A percentile compares a stretch with the other conserved stretches of the same genome.
Conservation (phyloP, 2,888 invertebrate species). For the Tenthredo notha region DNA sequence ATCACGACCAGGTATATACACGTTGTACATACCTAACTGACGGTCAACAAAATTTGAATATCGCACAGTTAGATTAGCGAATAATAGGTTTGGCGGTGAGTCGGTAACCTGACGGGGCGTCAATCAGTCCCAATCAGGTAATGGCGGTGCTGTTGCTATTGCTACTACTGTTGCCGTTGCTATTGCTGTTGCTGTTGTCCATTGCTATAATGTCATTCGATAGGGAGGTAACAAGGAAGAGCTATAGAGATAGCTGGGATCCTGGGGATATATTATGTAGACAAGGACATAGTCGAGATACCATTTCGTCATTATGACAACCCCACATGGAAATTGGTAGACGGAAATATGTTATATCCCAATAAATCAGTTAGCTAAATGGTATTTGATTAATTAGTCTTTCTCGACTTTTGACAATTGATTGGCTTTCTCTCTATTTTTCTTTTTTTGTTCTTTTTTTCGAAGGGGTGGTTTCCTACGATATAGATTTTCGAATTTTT, state of each 20-base stretch:
- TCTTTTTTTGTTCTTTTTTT: neutral
- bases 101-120: conserved; percentile 74
- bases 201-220: neutral
- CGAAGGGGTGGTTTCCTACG: too few species aligned
- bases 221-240: conserved; percentile 56
- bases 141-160: conserved; percentile 58
- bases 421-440: neutral
- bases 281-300: conserved; percentile 55
- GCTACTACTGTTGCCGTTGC: neutral
- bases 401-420: neutral
- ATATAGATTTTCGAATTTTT: too few species aligned
- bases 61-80: conserved; percentile 64
- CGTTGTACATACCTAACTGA: neutral
- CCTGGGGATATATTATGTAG: conserved; percentile 43
- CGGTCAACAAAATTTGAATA: conserved; percentile 50
- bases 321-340: neutral
- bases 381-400: too few species aligned
- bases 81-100: conserved; percentile 74
- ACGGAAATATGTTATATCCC: neutral
- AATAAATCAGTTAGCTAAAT: neutral
- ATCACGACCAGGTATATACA: neutral
- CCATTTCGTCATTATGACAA: conserved; percentile 57
- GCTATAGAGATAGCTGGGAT: conserved; percentile 33
- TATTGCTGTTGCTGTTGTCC: neutral
- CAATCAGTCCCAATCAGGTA: conserved; percentile 77